Conservation (phyloP, 2,797 vertebrate species). For the Pipistrellus pipistrellus region DNA sequence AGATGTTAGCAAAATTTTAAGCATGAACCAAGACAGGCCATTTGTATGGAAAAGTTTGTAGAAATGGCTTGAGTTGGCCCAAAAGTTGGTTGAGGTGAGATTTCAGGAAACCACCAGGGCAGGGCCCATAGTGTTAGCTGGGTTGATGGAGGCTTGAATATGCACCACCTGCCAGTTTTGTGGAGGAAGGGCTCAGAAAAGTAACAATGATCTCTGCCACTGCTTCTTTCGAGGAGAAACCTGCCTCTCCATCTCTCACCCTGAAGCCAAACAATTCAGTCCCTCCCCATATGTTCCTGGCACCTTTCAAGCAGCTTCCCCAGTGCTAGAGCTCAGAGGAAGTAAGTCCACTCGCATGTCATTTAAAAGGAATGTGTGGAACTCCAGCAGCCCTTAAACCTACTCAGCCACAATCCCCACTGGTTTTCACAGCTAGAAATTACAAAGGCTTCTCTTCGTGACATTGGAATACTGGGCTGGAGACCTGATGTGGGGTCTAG, state of each 20-base stretch:
- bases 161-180: background rate
- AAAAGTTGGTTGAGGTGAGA: background rate
- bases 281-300: background rate
- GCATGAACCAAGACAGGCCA: background rate
- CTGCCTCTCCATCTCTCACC: background rate
- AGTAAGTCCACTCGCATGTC: no score
- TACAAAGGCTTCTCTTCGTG: background rate
- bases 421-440: background rate
- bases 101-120: background rate
- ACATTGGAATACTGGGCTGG: background rate
- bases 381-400: no score
- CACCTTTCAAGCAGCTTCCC: background rate
- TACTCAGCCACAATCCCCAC: background rate
- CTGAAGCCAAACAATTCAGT: background rate
- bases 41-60: background rate
- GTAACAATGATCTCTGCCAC: background rate
- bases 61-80: background rate
- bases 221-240: background rate
- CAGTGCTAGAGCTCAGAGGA: no score
- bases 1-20: background rate
- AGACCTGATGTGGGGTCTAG: no score
- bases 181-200: background rate
- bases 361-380: no score
- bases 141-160: background rate
- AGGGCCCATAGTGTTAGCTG: background rate